Conservation (phyloP, 2,113 vertebrate species). For the Eretmochelys imbricata region DNA sequence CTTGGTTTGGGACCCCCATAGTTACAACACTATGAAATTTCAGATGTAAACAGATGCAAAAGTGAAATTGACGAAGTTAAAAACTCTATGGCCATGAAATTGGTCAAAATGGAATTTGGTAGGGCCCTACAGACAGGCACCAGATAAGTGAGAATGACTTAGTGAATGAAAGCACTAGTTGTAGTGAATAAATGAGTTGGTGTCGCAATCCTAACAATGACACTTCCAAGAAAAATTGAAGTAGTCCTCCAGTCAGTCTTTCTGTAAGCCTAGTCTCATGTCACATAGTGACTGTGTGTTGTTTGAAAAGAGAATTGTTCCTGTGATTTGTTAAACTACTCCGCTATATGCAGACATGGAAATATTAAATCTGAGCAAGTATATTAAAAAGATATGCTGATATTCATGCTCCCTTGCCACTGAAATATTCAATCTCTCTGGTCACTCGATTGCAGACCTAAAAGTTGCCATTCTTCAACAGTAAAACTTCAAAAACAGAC, state of each 20-base stretch:
- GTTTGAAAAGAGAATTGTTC: not conserved
- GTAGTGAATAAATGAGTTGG: not conserved
- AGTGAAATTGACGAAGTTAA: too few species aligned
- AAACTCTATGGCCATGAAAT: too few species aligned
- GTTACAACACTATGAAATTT: too few species aligned
- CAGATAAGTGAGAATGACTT: not conserved
- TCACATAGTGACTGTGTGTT: accelerated
- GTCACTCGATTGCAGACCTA: too few species aligned
- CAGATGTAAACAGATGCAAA: too few species aligned
- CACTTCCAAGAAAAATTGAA: not conserved
- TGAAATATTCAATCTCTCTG: not conserved
- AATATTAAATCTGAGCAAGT: not conserved
- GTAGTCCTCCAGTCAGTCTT: not conserved
- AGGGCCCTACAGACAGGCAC: not conserved
- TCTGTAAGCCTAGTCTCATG: not conserved
- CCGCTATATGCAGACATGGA: not conserved
- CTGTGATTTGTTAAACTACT: not conserved
- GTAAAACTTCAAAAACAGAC: too few species aligned
- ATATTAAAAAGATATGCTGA: not conserved
- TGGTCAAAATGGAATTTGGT: too few species aligned
- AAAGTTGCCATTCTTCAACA: too few species aligned
- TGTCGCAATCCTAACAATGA: not conserved
- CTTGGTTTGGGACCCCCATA: too few species aligned
- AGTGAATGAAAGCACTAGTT: not conserved
- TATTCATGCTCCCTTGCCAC: not conserved